Percentiles rank a stretch among this genome's conserved stretches.
Conservation (phyloP, 2,888 invertebrate genomes). For the Baccha elongata region DNA sequence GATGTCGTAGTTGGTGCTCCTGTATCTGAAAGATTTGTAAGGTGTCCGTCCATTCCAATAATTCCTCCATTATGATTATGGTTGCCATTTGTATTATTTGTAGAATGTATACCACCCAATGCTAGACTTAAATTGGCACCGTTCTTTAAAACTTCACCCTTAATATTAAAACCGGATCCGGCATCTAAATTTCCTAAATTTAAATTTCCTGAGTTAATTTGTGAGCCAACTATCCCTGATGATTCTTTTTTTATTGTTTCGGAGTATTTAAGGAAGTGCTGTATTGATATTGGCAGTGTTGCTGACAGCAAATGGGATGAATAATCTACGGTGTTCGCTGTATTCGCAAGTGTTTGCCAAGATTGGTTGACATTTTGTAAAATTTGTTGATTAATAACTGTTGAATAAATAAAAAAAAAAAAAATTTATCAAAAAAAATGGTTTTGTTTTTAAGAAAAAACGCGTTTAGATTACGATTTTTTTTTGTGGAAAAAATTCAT, state of each 20-base stretch:
- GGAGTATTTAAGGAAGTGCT: conserved; percentile 83
- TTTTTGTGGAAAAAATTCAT: too few species aligned
- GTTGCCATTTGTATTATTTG: conserved; percentile 76
- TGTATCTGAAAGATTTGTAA: conserved; percentile 79
- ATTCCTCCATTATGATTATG: conserved; percentile 78
- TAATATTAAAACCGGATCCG: conserved; percentile 79
- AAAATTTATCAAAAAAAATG: too few species aligned
- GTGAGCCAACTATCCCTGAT: conserved; percentile 79
- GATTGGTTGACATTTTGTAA: conserved; percentile 83
- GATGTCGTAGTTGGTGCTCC: conserved; percentile 82
- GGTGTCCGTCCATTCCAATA: conserved; percentile 80
- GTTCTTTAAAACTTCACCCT: conserved; percentile 82
- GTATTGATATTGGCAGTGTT: conserved; percentile 83
- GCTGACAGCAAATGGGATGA: conserved; percentile 83
- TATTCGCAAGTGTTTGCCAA: conserved; percentile 82
- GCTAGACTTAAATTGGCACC: conserved; percentile 82
- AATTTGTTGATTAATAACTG: conserved; percentile 82
- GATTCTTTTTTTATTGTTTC: conserved; percentile 83
- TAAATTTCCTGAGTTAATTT: conserved; percentile 80
- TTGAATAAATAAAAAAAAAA: conserved; percentile 33
- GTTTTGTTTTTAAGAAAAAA: too few species aligned
- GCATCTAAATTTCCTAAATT: conserved; percentile 79
- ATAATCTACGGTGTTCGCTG: conserved; percentile 82
- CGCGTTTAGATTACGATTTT: too few species aligned
- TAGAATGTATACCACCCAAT: conserved; percentile 80